These are phyloP conservation scores for Aphidius colemani DNA, from an alignment of 2,888 invertebrate species.

Conservation along the genomic window DNA sequence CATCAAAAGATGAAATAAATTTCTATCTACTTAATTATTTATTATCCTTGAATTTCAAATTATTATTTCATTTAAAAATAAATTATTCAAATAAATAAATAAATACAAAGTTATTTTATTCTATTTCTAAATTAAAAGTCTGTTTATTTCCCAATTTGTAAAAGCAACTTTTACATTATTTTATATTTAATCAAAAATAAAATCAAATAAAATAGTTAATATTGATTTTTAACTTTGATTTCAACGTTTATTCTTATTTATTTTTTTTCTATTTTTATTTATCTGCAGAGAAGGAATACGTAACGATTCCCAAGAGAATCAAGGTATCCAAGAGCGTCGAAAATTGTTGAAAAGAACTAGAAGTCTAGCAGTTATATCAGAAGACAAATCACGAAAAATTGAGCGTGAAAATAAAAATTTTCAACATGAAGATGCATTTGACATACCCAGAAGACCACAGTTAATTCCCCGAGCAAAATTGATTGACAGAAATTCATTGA, in stretches of 20 bases:
- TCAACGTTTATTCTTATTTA: background rate
- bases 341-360: constrained; percentile 68
- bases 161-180: background rate
- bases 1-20: no score
- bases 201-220: no score
- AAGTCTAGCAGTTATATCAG: constrained; percentile 77
- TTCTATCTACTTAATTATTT: no score
- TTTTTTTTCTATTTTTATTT: background rate
- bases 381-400: constrained; percentile 71
- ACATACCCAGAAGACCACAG: constrained; percentile 72
- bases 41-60: no score
- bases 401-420: constrained; percentile 42
- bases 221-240: no score
- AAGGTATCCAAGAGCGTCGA: constrained; percentile 48
- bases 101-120: background rate
- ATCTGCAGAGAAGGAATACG: constrained; percentile 46
- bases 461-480: constrained; percentile 80
- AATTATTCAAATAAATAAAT: background rate
- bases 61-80: background rate
- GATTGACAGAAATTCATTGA: constrained; percentile 75
- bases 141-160: background rate
- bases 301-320: constrained; percentile 43
- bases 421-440: constrained; percentile 60
- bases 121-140: no score
- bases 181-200: no score